Conservation (phyloP, 2,797 vertebrate species). For the Pipistrellus nathusii region DNA sequence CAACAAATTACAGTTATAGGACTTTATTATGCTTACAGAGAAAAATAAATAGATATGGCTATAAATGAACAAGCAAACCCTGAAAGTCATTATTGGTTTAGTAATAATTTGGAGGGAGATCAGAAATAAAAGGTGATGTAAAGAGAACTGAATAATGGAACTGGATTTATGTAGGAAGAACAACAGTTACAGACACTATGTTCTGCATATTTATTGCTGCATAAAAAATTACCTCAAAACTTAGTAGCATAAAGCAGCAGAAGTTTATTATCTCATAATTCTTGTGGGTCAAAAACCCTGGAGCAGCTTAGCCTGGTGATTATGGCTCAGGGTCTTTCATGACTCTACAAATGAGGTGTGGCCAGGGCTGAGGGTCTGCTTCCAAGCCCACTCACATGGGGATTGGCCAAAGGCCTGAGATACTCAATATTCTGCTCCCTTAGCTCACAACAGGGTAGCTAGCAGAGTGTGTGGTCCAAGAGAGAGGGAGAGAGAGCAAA, state of each 20-base stretch:
- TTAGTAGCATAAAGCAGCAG: background rate
- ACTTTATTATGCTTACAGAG: background rate
- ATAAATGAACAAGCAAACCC: conserved; percentile 4
- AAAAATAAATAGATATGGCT: background rate
- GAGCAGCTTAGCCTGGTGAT: background rate
- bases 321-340: background rate
- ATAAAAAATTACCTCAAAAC: background rate
- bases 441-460: background rate
- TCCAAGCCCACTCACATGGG: background rate
- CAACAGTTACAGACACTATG: background rate
- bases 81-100: conserved; percentile 31
- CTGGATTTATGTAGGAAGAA: background rate
- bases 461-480: background rate
- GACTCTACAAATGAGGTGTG: background rate
- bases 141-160: background rate
- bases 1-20: background rate
- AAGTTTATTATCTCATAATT: background rate
- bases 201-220: background rate
- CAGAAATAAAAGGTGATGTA: background rate
- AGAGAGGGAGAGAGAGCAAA: background rate
- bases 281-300: background rate
- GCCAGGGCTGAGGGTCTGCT: background rate
- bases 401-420: background rate
- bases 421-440: background rate
- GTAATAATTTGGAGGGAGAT: background rate